Evolutionary conservation across 2,888 invertebrate genomes (phyloP).

Genomic region (Pyralis farinalis): DNA sequence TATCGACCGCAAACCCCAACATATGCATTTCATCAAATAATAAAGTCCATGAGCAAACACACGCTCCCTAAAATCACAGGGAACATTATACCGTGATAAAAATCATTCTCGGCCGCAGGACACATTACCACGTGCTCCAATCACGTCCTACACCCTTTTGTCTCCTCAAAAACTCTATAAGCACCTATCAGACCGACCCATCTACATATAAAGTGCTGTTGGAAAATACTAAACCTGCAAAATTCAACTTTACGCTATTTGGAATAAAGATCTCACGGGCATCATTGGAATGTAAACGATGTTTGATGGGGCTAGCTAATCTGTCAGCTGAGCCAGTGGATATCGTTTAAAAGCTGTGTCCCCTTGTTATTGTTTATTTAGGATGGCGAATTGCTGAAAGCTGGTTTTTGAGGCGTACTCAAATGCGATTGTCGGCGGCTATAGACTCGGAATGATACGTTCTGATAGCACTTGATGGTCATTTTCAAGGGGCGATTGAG

Average conservation of each 20-base stretch:
- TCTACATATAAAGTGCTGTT: constrained; percentile 38
- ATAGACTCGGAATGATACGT: constrained; percentile 41
- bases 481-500: constrained; percentile 4
- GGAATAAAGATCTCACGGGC: constrained; percentile 13
- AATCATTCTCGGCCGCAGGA: constrained; percentile 37
- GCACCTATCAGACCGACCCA: constrained; percentile 62
- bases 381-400: constrained; percentile 71
- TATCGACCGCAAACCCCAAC: background rate
- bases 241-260: constrained; percentile 23
- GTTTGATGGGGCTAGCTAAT: constrained; percentile 67
- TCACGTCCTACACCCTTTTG: constrained; percentile 52
- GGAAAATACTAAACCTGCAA: constrained; percentile 8
- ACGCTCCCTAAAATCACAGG: constrained; percentile 7
- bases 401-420: constrained; percentile 70
- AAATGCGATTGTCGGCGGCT: constrained; percentile 71
- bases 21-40: background rate
- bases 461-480: constrained; percentile 27
- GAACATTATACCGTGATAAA: constrained; percentile 13
- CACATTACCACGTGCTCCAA: constrained; percentile 62
- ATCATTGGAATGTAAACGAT: constrained; percentile 30
- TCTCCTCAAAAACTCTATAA: constrained; percentile 70
- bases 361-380: constrained; percentile 79
- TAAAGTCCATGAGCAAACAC: background rate
- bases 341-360: constrained; percentile 76
- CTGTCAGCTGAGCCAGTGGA: constrained; percentile 75